phyloP scores from a whole-genome alignment of 2,797 vertebrate genomes.

The Sebastes cheni region DNA sequence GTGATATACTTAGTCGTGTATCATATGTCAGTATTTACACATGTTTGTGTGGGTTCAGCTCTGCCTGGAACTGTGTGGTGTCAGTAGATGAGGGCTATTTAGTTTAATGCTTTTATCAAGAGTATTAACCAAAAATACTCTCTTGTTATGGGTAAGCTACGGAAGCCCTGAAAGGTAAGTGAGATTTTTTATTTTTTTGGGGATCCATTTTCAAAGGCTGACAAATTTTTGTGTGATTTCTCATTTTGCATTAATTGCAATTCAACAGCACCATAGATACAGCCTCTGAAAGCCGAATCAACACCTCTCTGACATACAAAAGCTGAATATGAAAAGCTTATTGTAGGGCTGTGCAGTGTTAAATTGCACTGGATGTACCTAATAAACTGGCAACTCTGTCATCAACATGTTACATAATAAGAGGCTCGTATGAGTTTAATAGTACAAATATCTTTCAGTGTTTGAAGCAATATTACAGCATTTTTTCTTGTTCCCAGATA shows the following conservation, averaged over 20 bases:
- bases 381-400: conserved; percentile 2
- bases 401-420: conserved; percentile 2
- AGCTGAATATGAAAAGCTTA: background rate
- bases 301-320: conserved; percentile 7
- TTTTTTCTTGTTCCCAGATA: background rate
- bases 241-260: conserved; percentile 1
- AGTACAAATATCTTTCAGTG: background rate
- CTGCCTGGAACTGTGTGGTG: background rate
- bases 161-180: too few species aligned
- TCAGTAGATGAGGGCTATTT: background rate
- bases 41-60: conserved; percentile 16
- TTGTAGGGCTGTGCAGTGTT: background rate
- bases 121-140: background rate
- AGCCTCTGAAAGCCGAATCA: background rate
- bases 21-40: conserved; percentile 41
- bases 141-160: background rate
- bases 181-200: too few species aligned
- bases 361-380: background rate
- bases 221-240: background rate
- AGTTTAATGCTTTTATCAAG: conserved; percentile 1
- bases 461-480: background rate
- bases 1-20: conserved; percentile 8
- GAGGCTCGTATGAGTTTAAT: background rate
- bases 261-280: background rate
- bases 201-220: too few species aligned